Percentiles rank a stretch among this genome's conserved stretches.
These are phyloP conservation scores for Dolichallabes microphthalmus DNA, from an alignment of 2,113 vertebrate species.

Conservation along the genomic window DNA sequence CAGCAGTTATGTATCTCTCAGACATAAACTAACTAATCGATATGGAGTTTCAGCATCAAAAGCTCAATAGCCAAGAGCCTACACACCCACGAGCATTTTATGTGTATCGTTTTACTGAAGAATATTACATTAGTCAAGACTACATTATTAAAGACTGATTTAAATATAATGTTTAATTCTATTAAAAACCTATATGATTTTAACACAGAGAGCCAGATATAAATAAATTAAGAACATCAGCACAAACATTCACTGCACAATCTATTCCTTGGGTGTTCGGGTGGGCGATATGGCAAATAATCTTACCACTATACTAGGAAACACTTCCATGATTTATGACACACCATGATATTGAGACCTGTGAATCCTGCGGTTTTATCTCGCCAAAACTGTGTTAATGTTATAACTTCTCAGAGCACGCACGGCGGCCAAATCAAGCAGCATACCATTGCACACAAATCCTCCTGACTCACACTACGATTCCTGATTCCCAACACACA, in stretches of 20 bases:
- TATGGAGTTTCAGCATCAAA: neutral
- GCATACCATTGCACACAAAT: too few relatives aligned
- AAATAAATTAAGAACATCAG: neutral
- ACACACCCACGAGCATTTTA: neutral
- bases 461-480: too few relatives aligned
- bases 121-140: neutral
- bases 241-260: neutral
- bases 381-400: neutral
- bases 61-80: neutral
- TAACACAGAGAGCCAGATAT: neutral
- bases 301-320: neutral
- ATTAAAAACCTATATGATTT: neutral
- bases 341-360: neutral
- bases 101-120: neutral
- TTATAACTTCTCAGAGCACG: neutral
- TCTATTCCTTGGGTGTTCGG: neutral
- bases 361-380: neutral
- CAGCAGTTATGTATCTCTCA: neutral
- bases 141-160: neutral
- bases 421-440: too few relatives aligned
- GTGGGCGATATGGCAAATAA: neutral
- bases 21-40: conserved; percentile 1
- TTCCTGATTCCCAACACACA: too few relatives aligned
- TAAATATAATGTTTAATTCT: neutral
- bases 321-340: neutral